Base-by-base conservation (phyloP, 2,113 vertebrate genomes). In the Eurypyga helias region DNA sequence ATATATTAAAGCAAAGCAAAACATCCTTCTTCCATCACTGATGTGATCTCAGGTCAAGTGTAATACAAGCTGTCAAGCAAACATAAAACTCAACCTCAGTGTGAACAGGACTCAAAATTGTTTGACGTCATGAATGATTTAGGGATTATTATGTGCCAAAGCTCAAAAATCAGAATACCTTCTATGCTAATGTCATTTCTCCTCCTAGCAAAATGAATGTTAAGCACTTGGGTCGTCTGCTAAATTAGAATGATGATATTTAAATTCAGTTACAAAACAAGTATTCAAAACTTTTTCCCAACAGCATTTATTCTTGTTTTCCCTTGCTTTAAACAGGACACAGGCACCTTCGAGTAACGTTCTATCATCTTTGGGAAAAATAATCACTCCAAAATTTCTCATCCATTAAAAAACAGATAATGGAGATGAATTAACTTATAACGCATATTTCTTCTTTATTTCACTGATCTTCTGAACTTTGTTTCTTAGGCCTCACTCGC, bases 111-210 rank as follows among this genome's bases (percentile, higher is more conserved):
- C 57, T 79, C 69, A 41, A 78, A 94, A 87, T 83, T 93, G n/a
- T 96, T 79, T 90, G 25, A 80, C 16, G 70, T 89, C 81, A 58
- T 49, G 36, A 60, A 72, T 79, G 17, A 67, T 90, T 96, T 94
- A 95, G 52, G 83, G 64, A 71, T 46, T 94, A 80, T 69, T 91
- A 82, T 71, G 70, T 96, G 51, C 89, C 90, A 97, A 91, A 97
- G 28, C 29, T 71, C 62, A 72, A 58, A 96, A 85, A 72, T 33
- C 81, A 60, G 9, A 33, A 31, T 57, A 31, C 57, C 43, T 80
- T 45, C 66, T 36, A 54, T 72, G 61, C 81, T 94, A 81, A 81
- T 57, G 19, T 61, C 19, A 23, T 94, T 89, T 96, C 33, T 90
- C 48, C 62, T 76, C 26, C 78, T 61, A 89, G 87, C 76, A 69